Base-by-base conservation (phyloP, 2,888 invertebrate species). In the Elgonia sp. region DNA sequence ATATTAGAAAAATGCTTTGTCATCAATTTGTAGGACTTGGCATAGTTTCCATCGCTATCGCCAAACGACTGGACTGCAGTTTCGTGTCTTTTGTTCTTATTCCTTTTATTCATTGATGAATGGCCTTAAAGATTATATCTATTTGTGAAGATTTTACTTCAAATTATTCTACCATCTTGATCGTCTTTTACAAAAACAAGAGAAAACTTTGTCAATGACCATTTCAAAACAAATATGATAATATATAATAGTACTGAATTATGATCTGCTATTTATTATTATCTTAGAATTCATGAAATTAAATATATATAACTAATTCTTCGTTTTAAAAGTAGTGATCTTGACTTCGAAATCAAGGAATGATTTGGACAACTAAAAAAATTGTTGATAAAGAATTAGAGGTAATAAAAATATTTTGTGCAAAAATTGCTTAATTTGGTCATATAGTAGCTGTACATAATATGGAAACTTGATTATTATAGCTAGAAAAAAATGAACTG, bases 1-100 rank as follows among this genome's bases (percentile, higher is more conserved):
- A 86, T 88, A 88, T 86, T 84, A 83, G 84, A 82, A 86, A 86
- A 86, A 89, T 86, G 88, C 86, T 89, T 76, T 88, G 82, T 88
- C 84, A 80, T 89, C 88, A 86, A 84, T 88, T 88, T 84, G 83
- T 76, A 83, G 63, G 55, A 85, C 76, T 88, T 89, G 88, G 88
- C 88, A 89, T 84, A 86, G 83, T 89, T 86, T 89, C 88, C 83
- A 76, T 65, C 37, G 77, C 88, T 81, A 86, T 84, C 86, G 88
- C 88, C 88, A 86, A 89, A 89, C 88, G 80, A 67, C 77, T 65
- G 82, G 84, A 88, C 88, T 86, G 84, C 82, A 88, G 84, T 63
- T 81, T 75, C 18, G 10, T 9, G 55, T 86, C 85, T 86, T 88
- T 88, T 88, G 88, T 86, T 88, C 84, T 88, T 88, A 80, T 86